A percentile compares a stretch with the other conserved stretches of the same genome.
Evolutionary conservation across 1,140 invertebrate species (phyloP).

Genomic region (Proctacanthus coquilletti): DNA sequence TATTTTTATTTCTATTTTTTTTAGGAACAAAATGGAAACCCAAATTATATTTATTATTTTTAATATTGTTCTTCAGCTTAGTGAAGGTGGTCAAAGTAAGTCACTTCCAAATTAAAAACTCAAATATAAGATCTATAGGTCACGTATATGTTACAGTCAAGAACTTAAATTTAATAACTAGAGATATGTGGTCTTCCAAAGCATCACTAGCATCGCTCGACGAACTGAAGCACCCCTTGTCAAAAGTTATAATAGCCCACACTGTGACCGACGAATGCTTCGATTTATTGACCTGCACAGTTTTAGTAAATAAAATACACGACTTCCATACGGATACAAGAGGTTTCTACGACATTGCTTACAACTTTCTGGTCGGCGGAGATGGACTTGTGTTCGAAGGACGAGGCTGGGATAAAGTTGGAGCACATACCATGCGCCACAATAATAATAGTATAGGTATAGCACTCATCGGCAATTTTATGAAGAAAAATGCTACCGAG

Average conservation of each 20-base stretch:
- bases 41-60: too few relatives aligned
- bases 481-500: conserved; percentile 32
- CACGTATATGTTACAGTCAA: too few relatives aligned
- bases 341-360: conserved; percentile 43
- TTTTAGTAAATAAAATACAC: conserved; percentile 34
- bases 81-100: too few relatives aligned
- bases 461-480: conserved; percentile 52
- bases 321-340: conserved; percentile 38
- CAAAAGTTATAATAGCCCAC: conserved; percentile 37
- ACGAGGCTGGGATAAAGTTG: conserved; percentile 44
- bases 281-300: conserved; percentile 30
- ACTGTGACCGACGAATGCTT: conserved; percentile 34
- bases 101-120: too few relatives aligned
- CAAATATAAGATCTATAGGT: too few relatives aligned
- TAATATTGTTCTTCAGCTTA: too few relatives aligned
- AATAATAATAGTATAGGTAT: conserved; percentile 46
- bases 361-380: conserved; percentile 61
- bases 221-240: conserved; percentile 29
- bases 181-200: too few relatives aligned
- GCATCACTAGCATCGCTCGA: too few relatives aligned
- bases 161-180: too few relatives aligned
- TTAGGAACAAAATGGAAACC: too few relatives aligned
- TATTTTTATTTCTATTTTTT: too few relatives aligned
- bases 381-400: conserved; percentile 53
- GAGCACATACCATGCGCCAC: conserved; percentile 43